phyloP scores from a whole-genome alignment of 2,797 vertebrate genomes.

The Megaceryle alcyon region DNA sequence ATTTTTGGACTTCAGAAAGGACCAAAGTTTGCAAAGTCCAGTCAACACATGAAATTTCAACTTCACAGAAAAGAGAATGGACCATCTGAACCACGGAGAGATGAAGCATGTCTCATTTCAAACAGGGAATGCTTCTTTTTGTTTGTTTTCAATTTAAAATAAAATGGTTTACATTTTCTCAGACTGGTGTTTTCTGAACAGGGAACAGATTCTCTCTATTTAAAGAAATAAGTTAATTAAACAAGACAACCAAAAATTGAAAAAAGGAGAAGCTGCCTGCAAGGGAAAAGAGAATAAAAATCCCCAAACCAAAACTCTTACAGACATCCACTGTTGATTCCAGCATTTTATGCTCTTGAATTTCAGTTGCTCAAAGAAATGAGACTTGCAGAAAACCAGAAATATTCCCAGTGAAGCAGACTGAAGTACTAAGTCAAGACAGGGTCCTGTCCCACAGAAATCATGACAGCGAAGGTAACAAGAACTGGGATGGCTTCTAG shows the following conservation, averaged over 20 bases:
- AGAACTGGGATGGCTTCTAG: neutral
- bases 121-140: neutral
- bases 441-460: neutral
- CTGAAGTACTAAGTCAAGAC: neutral
- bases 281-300: neutral
- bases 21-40: neutral
- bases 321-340: neutral
- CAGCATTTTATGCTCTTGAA: neutral
- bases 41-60: neutral
- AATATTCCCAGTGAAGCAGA: neutral
- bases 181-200: neutral
- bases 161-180: conserved; percentile 33
- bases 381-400: neutral
- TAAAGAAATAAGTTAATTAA: conserved; percentile 34
- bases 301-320: neutral
- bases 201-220: conserved; percentile 16
- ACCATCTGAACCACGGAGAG: neutral
- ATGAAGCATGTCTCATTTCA: conserved; percentile 21
- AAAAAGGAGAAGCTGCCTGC: neutral
- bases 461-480: neutral
- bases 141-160: conserved; percentile 35
- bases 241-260: conserved; percentile 12
- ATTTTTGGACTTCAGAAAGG: neutral
- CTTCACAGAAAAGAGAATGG: neutral
- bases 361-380: neutral